Evolutionary conservation across 2,113 vertebrate genomes (phyloP).

Genomic region (Falco punctatus): DNA sequence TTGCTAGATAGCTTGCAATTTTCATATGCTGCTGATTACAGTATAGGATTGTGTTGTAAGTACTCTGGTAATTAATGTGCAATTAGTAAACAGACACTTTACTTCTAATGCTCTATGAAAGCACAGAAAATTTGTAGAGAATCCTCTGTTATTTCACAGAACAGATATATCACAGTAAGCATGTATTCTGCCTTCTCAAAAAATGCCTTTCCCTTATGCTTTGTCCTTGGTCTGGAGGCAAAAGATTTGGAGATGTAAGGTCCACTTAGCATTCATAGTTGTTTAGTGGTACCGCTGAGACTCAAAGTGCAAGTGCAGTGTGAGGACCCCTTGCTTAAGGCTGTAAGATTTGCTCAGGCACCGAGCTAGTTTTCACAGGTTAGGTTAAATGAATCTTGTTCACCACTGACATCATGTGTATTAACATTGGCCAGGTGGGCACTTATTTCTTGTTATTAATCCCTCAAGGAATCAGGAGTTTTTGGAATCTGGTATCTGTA

Average conservation of each 20-base stretch:
- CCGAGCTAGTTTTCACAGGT: background rate
- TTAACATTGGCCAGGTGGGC: background rate
- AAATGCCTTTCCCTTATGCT: background rate
- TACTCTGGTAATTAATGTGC: background rate
- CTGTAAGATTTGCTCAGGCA: background rate
- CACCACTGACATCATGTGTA: background rate
- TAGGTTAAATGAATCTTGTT: background rate
- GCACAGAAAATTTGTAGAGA: background rate
- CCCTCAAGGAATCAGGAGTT: background rate
- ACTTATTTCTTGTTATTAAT: background rate
- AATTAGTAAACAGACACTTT: conserved; percentile 34
- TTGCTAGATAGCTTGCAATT: conserved; percentile 14
- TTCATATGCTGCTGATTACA: conserved; percentile 6
- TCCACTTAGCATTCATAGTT: background rate
- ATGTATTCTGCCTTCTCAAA: background rate
- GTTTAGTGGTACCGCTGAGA: background rate
- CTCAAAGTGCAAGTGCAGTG: background rate
- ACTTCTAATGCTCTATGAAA: background rate
- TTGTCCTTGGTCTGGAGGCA: background rate
- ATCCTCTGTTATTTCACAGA: background rate
- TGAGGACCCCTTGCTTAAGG: background rate
- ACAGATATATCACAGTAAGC: background rate
- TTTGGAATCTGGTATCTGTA: background rate
- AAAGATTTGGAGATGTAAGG: background rate
- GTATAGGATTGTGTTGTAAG: background rate